Base-by-base conservation (phyloP, 2,888 invertebrate genomes). In the Pseudoips prasinana region DNA sequence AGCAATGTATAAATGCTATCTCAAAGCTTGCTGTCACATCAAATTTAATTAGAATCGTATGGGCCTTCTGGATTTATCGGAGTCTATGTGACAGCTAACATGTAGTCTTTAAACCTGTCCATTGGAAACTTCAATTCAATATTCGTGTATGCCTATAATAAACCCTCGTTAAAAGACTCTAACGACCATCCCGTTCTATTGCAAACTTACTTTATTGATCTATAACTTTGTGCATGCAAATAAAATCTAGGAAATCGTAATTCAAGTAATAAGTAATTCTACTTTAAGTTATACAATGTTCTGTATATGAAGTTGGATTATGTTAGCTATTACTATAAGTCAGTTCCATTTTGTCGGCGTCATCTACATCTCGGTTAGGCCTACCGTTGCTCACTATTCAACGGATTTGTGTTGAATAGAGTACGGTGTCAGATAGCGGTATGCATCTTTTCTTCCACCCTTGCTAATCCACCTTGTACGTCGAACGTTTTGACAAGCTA, bases 391-490 rank as follows among this genome's bases (percentile, higher is more conserved):
- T 60, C 33, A 48, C 44, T 32, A 39, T 46, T 64, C 72, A 78
- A 78, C 76, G 74, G 78, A 75, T 76, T 79, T 71, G 66, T 75
- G 70, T 73, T 79, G 78, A 79, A 82, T 84, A 82, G 78, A 83
- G 71, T 85, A 85, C 82, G 85, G 77, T 86, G 86, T 81, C 86
- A 81, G 64, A 56, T 87, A 86, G 86, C 87, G 86, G 86, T 84
- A 70, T 75, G 75, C 65, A 59, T 75, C 85, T 85, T 85, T 81
- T 77, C 65, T 62, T 64, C 60, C 58, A 59, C 66, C 58, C 61
- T 56, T 61, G 60, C 68, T 70, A 63, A 73, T 67, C 64, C 61
- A 67, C 61, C 68, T 47, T 56, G 51, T 38, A 69, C 61, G 63
- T 52, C 59, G 49, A 44, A 54, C 68, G 63, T 76, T 73, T 76